Evolutionary conservation across 2,888 invertebrate genomes (phyloP).

Genomic region (Buathra laborator): DNA sequence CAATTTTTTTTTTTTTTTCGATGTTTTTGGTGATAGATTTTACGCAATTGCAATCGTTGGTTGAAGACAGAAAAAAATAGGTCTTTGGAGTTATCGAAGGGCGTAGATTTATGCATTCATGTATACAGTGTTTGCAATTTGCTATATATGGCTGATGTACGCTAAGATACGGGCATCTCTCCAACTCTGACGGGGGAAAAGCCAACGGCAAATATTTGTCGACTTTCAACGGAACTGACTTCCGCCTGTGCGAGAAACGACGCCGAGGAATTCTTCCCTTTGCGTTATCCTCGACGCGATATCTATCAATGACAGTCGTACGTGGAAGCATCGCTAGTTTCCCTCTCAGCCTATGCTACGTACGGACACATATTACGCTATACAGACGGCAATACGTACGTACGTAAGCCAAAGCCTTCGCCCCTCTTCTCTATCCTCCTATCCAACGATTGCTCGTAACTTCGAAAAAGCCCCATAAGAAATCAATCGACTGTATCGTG

Average conservation of each 20-base stretch:
- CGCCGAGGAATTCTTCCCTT: conserved; percentile 6
- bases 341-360: not conserved
- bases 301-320: conserved; percentile 52
- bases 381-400: not conserved
- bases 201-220: conserved; percentile 60
- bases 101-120: not conserved
- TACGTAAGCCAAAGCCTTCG: not conserved
- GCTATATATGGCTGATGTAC: not conserved
- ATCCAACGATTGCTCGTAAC: conserved; percentile 47
- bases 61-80: not conserved
- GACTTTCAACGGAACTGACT: conserved; percentile 36
- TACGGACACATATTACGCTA: not conserved
- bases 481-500: conserved; percentile 59
- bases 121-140: not conserved
- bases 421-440: not conserved
- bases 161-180: not conserved
- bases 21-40: too few relatives aligned
- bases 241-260: conserved; percentile 4
- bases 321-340: conserved; percentile 4
- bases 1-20: too few relatives aligned
- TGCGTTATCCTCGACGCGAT: conserved; percentile 5
- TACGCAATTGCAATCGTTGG: too few relatives aligned
- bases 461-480: conserved; percentile 56
- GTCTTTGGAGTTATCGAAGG: not conserved
- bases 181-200: conserved; percentile 9